Evolutionary conservation across 2,113 vertebrate species (phyloP), one percentile per base, ranked within the genome.

Genomic region (Miniopterus natalensis): DNA sequence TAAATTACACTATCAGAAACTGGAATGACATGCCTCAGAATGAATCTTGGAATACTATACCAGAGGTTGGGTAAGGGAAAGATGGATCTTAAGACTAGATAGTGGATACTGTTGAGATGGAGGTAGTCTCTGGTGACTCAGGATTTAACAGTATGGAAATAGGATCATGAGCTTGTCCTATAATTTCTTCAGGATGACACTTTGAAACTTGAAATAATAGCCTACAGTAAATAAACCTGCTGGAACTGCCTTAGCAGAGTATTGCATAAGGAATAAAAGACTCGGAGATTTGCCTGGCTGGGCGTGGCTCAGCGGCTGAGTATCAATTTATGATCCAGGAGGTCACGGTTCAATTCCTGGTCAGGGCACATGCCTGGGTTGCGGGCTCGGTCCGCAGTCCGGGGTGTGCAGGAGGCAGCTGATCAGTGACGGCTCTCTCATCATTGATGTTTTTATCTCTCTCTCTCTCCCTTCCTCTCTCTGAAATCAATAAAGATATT

Each of bases 171-270:
- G 3, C 20, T n/a, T 2, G 2, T 75, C 40, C 11, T 71, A 75
- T 57, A 25, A 57, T 53, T 18, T 40, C 45, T 18, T 47, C 36
- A 5, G 5, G 21, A 23, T 70, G 51, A 55, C 3, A 61, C 4
- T 10, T 65, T 75, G 47, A 86, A 51, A 14, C 12, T 92, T 92
- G 31, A 25, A 93, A 66, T 61, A 25, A 20, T 53, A 80, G n/a
- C 2, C 8, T 84, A 65, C 0, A 65, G 51, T 65, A 66, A n/a
- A 88, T 57, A 78, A 77, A 83, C 8, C 75, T 20, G 7, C 8
- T 75, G 45, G 4, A 81, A 29, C 21, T 55, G 10, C 3, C 45
- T 78, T 31, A 61, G 6, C 20, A 47, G 17, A 55, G 1, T 74
- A 63, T 47, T 68, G 12, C 47, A 49, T 9, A 51, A 84, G 8